These are phyloP conservation scores for Drosophila bifasciata DNA, from an alignment of 1,140 invertebrate genomes.

Conservation along the genomic window DNA sequence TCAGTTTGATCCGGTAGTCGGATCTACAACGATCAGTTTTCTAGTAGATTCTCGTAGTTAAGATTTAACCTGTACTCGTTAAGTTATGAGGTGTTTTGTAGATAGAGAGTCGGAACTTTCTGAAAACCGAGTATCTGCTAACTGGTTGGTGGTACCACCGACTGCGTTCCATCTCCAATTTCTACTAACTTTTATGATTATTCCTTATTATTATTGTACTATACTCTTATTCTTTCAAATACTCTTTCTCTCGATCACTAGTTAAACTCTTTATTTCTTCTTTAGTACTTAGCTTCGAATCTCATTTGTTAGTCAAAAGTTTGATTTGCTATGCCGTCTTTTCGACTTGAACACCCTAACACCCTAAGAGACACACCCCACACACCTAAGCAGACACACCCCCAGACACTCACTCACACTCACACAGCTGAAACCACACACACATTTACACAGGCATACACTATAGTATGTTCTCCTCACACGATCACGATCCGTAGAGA, in stretches of 20 bases:
- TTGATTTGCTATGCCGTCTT: conserved; percentile 73
- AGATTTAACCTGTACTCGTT: too few species aligned
- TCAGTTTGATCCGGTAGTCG: too few species aligned
- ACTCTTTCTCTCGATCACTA: conserved; percentile 51
- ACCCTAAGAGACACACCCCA: conserved; percentile 1
- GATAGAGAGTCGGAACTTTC: too few species aligned
- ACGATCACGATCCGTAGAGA: conserved; percentile 19
- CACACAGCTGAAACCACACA: conserved; percentile 12
- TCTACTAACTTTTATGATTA: conserved; percentile 36
- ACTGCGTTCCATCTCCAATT: conserved; percentile 26
- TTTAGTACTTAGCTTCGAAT: conserved; percentile 53
- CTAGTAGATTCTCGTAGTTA: too few species aligned
- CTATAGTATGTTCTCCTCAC: conserved; percentile 18
- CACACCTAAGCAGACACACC: conserved; percentile 18
- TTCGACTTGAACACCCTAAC: conserved; percentile 46
- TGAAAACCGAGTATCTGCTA: conserved; percentile 12
- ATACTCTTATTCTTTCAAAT: conserved; percentile 39
- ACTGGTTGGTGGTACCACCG: conserved; percentile 46
- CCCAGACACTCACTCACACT: conserved; percentile 15
- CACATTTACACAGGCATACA: conserved; percentile 29
- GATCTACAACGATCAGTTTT: too few species aligned
- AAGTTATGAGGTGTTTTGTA: too few species aligned
- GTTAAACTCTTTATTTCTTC: conserved; percentile 48
- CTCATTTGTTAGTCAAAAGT: conserved; percentile 52
- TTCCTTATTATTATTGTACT: conserved; percentile 19